A percentile compares a stretch with the other conserved stretches of the same genome.
These are phyloP conservation scores for Ganaspis sp. DNA, from an alignment of 1,140 invertebrate genomes.

Conservation along the genomic window DNA sequence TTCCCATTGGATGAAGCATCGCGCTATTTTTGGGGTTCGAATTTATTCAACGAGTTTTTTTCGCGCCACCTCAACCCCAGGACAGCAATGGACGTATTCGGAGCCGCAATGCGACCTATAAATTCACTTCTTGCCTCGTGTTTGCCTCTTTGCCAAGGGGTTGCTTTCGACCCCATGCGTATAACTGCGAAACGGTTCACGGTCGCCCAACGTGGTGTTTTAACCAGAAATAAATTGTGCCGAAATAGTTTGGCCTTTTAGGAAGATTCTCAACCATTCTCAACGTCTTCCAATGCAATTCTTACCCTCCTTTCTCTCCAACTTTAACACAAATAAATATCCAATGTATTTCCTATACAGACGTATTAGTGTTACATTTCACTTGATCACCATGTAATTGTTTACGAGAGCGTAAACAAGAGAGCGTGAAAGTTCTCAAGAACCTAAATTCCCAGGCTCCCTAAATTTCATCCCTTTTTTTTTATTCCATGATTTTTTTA, in stretches of 20 bases:
- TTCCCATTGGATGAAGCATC: constrained; percentile 19
- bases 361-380: constrained; percentile 1
- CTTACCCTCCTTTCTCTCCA: constrained; percentile 22
- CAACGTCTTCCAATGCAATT: constrained; percentile 22
- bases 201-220: constrained; percentile 29
- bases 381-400: constrained; percentile 23
- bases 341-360: not conserved
- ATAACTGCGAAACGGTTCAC: constrained; percentile 26
- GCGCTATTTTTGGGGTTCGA: constrained; percentile 36
- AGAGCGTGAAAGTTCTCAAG: not conserved
- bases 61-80: constrained; percentile 31
- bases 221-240: constrained; percentile 31
- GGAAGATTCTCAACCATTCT: constrained; percentile 10
- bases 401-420: constrained; percentile 10
- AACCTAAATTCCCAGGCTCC: not conserved
- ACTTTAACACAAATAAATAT: not conserved
- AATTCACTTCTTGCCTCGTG: constrained; percentile 48
- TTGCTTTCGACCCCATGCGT: constrained; percentile 26
- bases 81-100: constrained; percentile 43
- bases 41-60: constrained; percentile 43
- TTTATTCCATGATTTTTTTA: too few relatives aligned
- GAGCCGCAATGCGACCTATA: constrained; percentile 53
- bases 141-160: constrained; percentile 46
- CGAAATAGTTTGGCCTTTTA: constrained; percentile 35
- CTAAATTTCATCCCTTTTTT: constrained; percentile 1